Evolutionary conservation across 2,888 invertebrate genomes (phyloP), one percentile per base, ranked within the genome.

Genomic region (Heliconius cydno): DNA sequence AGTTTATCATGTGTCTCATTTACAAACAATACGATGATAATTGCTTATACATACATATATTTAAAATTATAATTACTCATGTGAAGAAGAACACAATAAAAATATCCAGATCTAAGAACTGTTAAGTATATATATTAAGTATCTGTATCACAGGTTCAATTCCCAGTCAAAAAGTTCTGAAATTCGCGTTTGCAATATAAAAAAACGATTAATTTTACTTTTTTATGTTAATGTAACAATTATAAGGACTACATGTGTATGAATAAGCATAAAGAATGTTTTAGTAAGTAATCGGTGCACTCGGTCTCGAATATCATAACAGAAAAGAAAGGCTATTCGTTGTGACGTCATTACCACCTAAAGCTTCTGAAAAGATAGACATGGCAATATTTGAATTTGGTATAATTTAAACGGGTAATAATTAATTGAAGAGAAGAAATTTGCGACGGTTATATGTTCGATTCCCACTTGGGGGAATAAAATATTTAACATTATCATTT

Each of bases 271-370:
- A 30, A 79, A 70, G 76, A 57, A 72, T 46, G 76, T 34, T 79
- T 76, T 79, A 75, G 41, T 73, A 79, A 70, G 79, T 74, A 79
- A 81, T 75, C 79, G 79, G 81, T 76, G 57, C 80, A 79, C 25
- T 66, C 79, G 67, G 76, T 52, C 66, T 73, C 73, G 22, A 77
- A 72, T 81, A 81, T 81, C 79, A 81, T 79, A 78, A 81, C 78
- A 82, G 79, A 80, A 81, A 82, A 81, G 82, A 82, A 83, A 82
- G 82, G 83, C 71, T 80, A 79, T 79, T 74, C 79, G 79, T 30
- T 9, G 73, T 81, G 83, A 83, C 82, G 82, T 83, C 82, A 83
- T 67, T n/a, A 7, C 3, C 25, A 70, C 41, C 68, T 70, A 75
- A 60, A 19, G 19, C 7, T 67, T 38, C 15, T 15, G 28, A 78